Evolutionary conservation across 2,113 vertebrate genomes (phyloP).

Genomic region (Colinus virginianus): DNA sequence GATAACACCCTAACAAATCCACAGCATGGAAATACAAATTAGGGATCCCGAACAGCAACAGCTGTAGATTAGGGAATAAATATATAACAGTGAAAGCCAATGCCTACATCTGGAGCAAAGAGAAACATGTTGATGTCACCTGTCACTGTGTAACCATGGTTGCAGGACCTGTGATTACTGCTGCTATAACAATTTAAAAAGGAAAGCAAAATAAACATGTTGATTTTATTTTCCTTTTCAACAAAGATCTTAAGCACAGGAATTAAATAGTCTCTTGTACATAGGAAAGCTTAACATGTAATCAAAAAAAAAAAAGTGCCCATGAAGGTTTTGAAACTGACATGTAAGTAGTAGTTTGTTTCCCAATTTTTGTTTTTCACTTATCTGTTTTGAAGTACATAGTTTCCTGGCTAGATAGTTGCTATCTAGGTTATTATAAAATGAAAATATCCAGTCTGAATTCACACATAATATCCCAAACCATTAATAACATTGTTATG

Average conservation of each 20-base stretch:
- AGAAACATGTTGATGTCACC: neutral
- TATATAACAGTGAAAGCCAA: neutral
- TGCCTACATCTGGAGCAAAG: neutral
- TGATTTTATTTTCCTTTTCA: neutral
- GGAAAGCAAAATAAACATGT: neutral
- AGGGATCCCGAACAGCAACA: neutral
- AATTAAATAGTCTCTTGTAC: neutral
- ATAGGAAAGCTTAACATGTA: neutral
- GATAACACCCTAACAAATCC: neutral
- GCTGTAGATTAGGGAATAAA: neutral
- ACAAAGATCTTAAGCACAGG: neutral
- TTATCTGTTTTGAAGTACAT: neutral
- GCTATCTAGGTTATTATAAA: neutral
- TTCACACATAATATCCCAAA: neutral
- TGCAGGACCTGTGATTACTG: neutral
- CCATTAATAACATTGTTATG: neutral
- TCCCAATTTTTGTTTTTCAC: neutral
- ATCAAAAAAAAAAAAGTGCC: too few species aligned
- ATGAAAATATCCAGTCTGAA: neutral
- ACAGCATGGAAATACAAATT: neutral
- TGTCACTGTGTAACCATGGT: neutral
- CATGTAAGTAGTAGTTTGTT: neutral
- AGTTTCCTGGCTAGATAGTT: neutral
- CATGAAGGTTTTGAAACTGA: neutral
- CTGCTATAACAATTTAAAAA: neutral